Conservation (phyloP, 2,113 vertebrate species). For the Opisthocomus hoazin region DNA sequence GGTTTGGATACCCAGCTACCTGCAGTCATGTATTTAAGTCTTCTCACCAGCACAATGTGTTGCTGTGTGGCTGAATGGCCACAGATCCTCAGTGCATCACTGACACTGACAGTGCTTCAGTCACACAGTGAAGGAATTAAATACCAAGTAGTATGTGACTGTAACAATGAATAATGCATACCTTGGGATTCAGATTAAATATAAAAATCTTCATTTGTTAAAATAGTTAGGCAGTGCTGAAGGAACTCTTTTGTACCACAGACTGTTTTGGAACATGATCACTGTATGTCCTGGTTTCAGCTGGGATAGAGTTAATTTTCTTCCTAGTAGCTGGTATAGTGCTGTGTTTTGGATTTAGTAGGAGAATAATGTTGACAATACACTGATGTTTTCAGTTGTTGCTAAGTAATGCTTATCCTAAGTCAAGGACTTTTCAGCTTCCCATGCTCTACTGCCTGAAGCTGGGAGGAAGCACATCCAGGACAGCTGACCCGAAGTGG, state of each 20-base stretch:
- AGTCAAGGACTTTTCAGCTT: too few relatives aligned
- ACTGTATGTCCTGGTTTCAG: too few relatives aligned
- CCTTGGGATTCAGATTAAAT: background rate
- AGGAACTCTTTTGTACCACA: background rate
- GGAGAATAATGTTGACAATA: too few relatives aligned
- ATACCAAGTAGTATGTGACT: background rate
- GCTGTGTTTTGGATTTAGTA: too few relatives aligned
- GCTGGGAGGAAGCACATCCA: too few relatives aligned
- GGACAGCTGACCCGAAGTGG: too few relatives aligned
- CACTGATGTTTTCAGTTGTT: too few relatives aligned
- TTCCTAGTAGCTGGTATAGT: too few relatives aligned
- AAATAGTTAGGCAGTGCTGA: background rate
- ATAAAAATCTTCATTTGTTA: background rate
- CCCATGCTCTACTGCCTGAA: too few relatives aligned
- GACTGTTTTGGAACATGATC: background rate
- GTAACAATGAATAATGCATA: background rate
- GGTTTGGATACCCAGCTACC: background rate
- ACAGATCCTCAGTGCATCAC: background rate
- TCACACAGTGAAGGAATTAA: background rate
- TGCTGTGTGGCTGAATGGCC: background rate
- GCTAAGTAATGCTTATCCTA: too few relatives aligned
- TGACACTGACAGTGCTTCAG: background rate
- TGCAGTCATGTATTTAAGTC: background rate
- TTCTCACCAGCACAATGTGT: background rate
- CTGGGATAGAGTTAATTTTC: too few relatives aligned